Percentiles rank a stretch among this genome's conserved stretches.
Conservation (phyloP, 2,888 invertebrate species). For the Drosophila melanosoma region DNA sequence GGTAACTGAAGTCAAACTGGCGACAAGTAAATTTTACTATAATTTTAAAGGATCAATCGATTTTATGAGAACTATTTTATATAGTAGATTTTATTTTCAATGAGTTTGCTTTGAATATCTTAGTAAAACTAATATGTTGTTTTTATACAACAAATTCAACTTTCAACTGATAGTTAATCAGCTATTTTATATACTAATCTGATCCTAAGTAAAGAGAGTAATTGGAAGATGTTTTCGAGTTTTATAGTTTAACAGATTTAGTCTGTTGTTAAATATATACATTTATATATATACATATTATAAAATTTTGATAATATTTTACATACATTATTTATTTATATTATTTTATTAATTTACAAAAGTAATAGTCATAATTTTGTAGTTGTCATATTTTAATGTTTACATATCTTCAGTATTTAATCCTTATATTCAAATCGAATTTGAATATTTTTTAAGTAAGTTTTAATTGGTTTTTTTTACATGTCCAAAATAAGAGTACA, state of each 20-base stretch:
- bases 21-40: background rate
- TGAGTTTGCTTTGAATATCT: background rate
- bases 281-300: no score
- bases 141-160: background rate
- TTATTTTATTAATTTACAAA: no score
- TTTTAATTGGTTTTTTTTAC: no score
- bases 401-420: background rate
- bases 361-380: no score
- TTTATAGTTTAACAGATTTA: background rate
- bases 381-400: background rate
- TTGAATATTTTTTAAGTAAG: background rate
- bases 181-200: background rate
- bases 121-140: accelerated
- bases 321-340: no score
- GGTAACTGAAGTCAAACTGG: background rate
- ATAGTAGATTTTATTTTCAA: background rate
- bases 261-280: background rate
- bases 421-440: background rate
- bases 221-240: background rate
- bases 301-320: no score
- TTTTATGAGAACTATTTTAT: background rate
- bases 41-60: background rate
- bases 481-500: no score
- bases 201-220: background rate
- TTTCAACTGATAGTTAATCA: background rate